Evolutionary conservation across 1,140 invertebrate genomes (phyloP), one percentile per base, ranked within the genome.

Genomic region (Cotesia typhae): DNA sequence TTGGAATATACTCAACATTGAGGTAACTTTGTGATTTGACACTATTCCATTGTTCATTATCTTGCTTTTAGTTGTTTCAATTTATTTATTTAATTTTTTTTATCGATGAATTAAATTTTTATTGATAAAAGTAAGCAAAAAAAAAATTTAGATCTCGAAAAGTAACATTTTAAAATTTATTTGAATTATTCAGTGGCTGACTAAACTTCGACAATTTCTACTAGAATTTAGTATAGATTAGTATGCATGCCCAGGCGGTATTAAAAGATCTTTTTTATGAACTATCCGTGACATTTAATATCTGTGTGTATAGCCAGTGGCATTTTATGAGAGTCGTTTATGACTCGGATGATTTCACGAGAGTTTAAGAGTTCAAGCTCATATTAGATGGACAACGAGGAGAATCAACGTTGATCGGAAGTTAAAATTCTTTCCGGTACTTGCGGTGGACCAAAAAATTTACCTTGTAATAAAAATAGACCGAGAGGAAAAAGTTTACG

Each of bases 351-450:
- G 20, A 7, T 66, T 51, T 38, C n/a, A 47, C 35, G 5, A 47
- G 17, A 14, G 41, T 47, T 47, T 47, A 2, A 47, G 41, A 47
- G 41, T 47, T 47, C 10, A 5, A 47, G 41, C 57, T 68, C 57
- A 51, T 12, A 57, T 55, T 36, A 14, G 52, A 55, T 28, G 52
- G 38, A 37, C 38, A 14, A 35, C 52, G 53, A 35, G n/a, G 20
- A 55, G 37, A 51, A 68, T 55, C 36, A 52, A 68, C 67, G 52
- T 59, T 68, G n/a, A 14, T 53, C 67, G 67, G 67, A 68, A 68
- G 67, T 68, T 4, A n/a, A 36, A 52, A 55, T 68, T 68, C 67
- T 36, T 68, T 68, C 67, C 67, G 67, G 67, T 57, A 37, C 14
- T 68, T 68, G 51, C 67, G 53, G 65, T 57, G 28, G 51, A 55